Conservation (phyloP, 2,888 invertebrate species). For the Myopa testacea region DNA sequence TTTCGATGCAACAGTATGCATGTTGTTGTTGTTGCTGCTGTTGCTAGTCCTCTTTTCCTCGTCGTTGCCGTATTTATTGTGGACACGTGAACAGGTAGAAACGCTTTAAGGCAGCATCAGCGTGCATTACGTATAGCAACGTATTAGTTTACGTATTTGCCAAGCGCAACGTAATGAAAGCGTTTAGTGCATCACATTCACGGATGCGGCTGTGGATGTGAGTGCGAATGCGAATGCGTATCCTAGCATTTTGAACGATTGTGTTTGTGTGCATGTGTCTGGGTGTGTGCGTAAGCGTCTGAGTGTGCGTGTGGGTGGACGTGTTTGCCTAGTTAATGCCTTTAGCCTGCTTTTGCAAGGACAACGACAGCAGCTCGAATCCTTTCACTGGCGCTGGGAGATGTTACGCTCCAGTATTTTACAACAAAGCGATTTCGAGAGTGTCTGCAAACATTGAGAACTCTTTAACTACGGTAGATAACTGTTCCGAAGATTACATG, state of each 20-base stretch:
- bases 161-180: not conserved
- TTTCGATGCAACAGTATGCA: too few relatives aligned
- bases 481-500: conserved; percentile 6
- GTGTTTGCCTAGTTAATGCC: conserved; percentile 10
- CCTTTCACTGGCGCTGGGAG: not conserved
- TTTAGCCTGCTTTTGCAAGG: conserved; percentile 13
- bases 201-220: not conserved
- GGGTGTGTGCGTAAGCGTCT: not conserved
- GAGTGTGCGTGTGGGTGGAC: not conserved
- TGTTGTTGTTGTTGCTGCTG: not conserved
- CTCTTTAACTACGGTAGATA: conserved; percentile 13
- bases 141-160: conserved; percentile 18
- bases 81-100: not conserved
- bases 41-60: not conserved
- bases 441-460: conserved; percentile 1
- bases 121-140: not conserved
- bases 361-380: not conserved
- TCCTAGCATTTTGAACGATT: not conserved
- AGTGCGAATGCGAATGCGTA: not conserved
- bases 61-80: not conserved
- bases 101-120: not conserved
- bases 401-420: not conserved
- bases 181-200: conserved; percentile 3
- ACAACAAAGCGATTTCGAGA: conserved; percentile 12
- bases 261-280: not conserved